Evolutionary conservation across 2,113 vertebrate genomes (phyloP).

Genomic region (Odontophorus gujanensis): DNA sequence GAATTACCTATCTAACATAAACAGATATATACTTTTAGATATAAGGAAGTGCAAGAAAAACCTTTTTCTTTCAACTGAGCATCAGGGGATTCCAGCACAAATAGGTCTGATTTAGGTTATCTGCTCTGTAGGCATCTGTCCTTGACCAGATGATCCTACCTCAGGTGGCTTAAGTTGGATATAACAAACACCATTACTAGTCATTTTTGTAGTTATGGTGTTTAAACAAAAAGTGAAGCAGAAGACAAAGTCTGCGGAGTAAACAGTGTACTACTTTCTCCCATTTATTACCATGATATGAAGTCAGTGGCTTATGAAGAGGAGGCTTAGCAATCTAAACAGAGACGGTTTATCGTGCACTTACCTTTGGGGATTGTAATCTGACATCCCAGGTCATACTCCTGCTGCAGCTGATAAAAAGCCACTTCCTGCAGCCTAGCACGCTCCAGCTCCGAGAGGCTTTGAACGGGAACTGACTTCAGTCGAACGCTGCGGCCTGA

Average conservation of each 20-base stretch:
- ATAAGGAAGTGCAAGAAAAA: background rate
- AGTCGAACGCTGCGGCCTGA: conserved; percentile 89
- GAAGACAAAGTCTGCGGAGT: background rate
- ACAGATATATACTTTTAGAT: background rate
- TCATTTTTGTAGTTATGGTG: background rate
- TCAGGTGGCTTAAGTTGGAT: background rate
- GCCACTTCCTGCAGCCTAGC: conserved; percentile 95
- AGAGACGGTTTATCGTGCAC: background rate
- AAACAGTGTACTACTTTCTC: conserved; percentile 15
- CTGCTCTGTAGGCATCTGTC: background rate
- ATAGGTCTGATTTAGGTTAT: background rate
- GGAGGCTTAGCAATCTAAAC: background rate
- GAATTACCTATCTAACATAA: background rate
- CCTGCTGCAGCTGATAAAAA: conserved; percentile 90
- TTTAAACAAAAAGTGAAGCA: conserved; percentile 22
- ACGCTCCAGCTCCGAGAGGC: conserved; percentile 94
- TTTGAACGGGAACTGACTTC: conserved; percentile 93
- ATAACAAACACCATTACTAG: background rate
- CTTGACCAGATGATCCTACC: background rate
- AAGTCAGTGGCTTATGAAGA: background rate
- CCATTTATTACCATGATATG: background rate
- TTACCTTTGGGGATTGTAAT: conserved; percentile 98
- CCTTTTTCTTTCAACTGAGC: background rate
- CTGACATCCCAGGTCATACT: conserved; percentile 93
- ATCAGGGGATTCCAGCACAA: background rate